phyloP scores from a whole-genome alignment of 2,797 vertebrate species.

The Pterois miles region DNA sequence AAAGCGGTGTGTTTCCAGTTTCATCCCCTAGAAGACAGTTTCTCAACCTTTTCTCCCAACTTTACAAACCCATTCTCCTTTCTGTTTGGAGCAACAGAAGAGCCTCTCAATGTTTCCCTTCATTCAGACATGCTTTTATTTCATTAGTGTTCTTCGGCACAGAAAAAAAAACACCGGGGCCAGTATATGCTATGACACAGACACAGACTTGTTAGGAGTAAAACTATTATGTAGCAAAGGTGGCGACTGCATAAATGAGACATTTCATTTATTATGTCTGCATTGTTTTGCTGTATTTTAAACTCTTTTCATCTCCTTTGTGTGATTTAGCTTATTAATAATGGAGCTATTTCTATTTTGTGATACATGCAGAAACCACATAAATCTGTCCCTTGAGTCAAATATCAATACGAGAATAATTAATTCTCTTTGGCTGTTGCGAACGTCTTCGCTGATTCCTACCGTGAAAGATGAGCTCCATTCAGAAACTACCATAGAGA shows the following conservation, averaged over 20 bases:
- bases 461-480: slow-evolving; percentile 23
- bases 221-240: not conserved
- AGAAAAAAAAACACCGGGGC: not conserved
- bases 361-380: slow-evolving; percentile 12
- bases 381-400: slow-evolving; percentile 31
- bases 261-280: not conserved
- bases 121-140: not conserved
- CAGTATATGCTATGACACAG: not conserved
- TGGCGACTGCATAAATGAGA: not conserved
- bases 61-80: not conserved
- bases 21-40: not conserved
- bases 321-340: slow-evolving; percentile 22
- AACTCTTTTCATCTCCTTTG: slow-evolving; percentile 24
- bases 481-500: slow-evolving; percentile 42
- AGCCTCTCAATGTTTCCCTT: slow-evolving; percentile 1
- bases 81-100: slow-evolving; percentile 1
- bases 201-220: not conserved
- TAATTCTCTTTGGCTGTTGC: slow-evolving; percentile 15
- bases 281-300: slow-evolving; percentile 14
- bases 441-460: slow-evolving; percentile 18
- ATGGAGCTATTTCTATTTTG: slow-evolving; percentile 23
- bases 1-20: not conserved
- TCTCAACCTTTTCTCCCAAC: not conserved
- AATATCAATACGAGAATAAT: slow-evolving; percentile 47
- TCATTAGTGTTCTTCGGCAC: not conserved